These are phyloP conservation scores for Marasmarcha lunaedactyla DNA, from an alignment of 2,888 invertebrate species.

Conservation along the genomic window DNA sequence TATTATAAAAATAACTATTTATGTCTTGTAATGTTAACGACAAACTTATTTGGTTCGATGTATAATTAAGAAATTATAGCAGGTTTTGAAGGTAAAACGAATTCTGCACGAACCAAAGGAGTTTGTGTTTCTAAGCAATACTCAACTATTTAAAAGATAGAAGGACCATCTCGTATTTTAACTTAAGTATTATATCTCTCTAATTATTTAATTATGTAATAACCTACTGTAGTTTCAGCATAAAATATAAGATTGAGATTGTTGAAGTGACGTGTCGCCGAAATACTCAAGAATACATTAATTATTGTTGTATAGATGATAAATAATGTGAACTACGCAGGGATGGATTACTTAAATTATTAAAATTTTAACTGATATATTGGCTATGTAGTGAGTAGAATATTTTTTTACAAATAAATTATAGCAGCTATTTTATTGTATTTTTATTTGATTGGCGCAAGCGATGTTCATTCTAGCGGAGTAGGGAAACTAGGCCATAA, in stretches of 20 bases:
- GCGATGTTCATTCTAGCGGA: no score
- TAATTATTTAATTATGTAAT: no score
- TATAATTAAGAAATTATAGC: no score
- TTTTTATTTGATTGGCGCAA: conserved; percentile 13
- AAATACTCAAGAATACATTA: conserved; percentile 67
- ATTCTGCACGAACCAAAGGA: no score
- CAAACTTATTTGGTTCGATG: no score
- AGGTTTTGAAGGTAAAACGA: no score
- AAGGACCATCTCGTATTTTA: conserved; percentile 53
- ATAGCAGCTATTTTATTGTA: conserved; percentile 58
- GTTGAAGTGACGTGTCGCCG: conserved; percentile 38
- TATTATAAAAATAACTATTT: no score
- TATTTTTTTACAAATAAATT: conserved; percentile 80
- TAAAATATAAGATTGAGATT: conserved; percentile 60
- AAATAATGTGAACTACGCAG: conserved; percentile 71
- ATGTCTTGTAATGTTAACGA: no score
- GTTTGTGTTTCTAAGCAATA: conserved; percentile 23
- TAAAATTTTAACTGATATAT: conserved; percentile 72
- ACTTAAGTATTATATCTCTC: no score
- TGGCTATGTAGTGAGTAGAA: conserved; percentile 77
- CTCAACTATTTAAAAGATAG: conserved; percentile 50
- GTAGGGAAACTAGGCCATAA: no score
- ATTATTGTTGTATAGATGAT: conserved; percentile 69
- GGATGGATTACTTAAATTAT: conserved; percentile 72
- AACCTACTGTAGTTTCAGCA: conserved; percentile 49